Evolutionary conservation across 2,113 vertebrate species (phyloP).

Genomic region (Mixornis gularis): DNA sequence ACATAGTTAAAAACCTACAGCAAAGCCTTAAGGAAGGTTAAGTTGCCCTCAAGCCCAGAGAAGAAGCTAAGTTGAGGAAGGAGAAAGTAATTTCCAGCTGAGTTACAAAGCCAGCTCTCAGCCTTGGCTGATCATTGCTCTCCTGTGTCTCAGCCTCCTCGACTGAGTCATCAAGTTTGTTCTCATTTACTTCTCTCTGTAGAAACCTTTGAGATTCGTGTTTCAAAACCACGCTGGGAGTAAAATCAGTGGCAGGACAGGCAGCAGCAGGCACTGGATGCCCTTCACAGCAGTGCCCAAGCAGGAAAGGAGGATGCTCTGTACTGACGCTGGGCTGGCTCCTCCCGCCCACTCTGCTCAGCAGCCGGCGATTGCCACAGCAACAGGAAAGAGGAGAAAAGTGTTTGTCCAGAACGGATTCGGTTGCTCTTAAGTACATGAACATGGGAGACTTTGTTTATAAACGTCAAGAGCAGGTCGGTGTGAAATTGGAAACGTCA

Average conservation of each 20-base stretch:
- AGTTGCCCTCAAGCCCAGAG: neutral
- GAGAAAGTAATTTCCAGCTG: neutral
- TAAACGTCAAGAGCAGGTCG: slow-evolving; percentile 13
- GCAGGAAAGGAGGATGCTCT: neutral
- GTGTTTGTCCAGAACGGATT: neutral
- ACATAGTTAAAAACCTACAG: neutral
- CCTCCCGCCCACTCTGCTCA: neutral
- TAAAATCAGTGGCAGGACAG: neutral
- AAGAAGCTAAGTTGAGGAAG: neutral
- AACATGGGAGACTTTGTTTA: slow-evolving; percentile 33
- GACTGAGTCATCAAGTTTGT: neutral
- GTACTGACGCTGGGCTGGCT: neutral
- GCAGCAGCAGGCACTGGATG: neutral
- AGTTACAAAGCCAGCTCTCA: neutral
- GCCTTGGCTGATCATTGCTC: neutral
- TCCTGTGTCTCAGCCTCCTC: neutral
- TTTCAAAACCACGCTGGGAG: neutral
- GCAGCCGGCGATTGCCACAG: neutral
- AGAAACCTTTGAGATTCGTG: neutral
- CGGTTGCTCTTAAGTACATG: slow-evolving; percentile 26
- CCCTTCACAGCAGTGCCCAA: neutral
- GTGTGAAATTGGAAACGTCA: slow-evolving; percentile 66
- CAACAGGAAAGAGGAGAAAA: neutral
- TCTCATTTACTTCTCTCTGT: neutral
- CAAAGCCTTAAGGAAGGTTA: neutral